These are phyloP conservation scores for Microtus richardsoni DNA, from an alignment of 2,113 vertebrate genomes.

Conservation along the genomic window DNA sequence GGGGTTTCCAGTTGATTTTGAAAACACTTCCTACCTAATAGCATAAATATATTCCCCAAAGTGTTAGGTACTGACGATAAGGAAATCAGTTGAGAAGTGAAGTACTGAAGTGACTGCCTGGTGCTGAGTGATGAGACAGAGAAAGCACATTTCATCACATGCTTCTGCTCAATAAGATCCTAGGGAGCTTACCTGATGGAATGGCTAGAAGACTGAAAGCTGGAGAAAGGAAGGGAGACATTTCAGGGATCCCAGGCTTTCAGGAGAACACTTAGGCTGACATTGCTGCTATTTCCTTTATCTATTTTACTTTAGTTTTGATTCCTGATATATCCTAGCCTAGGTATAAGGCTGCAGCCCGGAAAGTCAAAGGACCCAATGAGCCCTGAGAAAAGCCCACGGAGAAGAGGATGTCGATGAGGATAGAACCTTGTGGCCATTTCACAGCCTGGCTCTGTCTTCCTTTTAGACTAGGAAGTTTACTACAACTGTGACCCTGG, in stretches of 20 bases:
- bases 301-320: neutral
- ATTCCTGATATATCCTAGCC: neutral
- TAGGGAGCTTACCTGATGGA: neutral
- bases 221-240: neutral
- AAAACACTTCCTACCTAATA: neutral
- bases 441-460: neutral
- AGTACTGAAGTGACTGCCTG: neutral
- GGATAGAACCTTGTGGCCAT: neutral
- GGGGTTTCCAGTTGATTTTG: neutral
- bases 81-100: neutral
- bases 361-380: constrained; percentile 19
- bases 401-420: neutral
- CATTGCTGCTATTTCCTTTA: neutral
- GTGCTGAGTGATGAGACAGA: neutral
- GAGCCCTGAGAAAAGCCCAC: neutral
- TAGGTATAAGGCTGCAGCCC: neutral
- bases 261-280: neutral
- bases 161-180: neutral
- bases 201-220: neutral
- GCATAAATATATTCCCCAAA: neutral
- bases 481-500: neutral
- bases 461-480: constrained; percentile 25
- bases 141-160: neutral
- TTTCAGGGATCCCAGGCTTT: neutral
- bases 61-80: neutral